Base-by-base conservation (phyloP, 2,888 invertebrate genomes). In the Neoscelio sp. region DNA sequence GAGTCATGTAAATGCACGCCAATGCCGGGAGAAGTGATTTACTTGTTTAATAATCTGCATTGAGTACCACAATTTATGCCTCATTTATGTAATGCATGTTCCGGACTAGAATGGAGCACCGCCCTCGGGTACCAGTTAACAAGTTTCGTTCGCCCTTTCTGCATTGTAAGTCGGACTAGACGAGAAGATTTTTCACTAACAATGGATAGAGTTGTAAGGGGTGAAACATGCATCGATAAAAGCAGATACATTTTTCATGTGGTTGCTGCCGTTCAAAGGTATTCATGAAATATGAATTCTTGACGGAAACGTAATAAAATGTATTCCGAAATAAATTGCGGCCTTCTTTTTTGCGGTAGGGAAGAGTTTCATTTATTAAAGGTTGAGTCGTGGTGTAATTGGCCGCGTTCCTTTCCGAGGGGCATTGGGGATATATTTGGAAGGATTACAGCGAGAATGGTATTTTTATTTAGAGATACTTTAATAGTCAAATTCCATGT, bases 41-140 rank as follows among this genome's bases (percentile, higher is more conserved):
- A 85, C 80, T 83, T 82, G 83, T 84, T 86, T 86, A 84, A 86
- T 85, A 86, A 86, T 84, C 82, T 82, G 80, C 83, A 86, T 85
- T 78, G 85, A 83, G 74, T 80, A 52, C 46, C 74, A 65, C 67
- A 85, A 86, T 86, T 86, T 83, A 85, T 81, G 82, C 79, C 82
- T 86, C 82, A 82, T 86, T 86, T 83, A 81, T 84, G 81, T 84
- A 84, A 85, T 83, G 80, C 78, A 78, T 78, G 77, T 76, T 80
- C 80, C 44, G 54, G 78, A 54, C 30, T 58, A 46, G 62, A 73
- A 67, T 68, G 35, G 56, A 73, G 67, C 52, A 33, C 73, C 67
- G 73, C 77, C 77, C 64, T 77, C 44, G 48, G 78, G 73, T 73
- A 78, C 73, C 67, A 73, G 78, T 78, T 78, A 78, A 78, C 78